Conservation (phyloP, 1,140 invertebrate species). For the Homarus americanus region DNA sequence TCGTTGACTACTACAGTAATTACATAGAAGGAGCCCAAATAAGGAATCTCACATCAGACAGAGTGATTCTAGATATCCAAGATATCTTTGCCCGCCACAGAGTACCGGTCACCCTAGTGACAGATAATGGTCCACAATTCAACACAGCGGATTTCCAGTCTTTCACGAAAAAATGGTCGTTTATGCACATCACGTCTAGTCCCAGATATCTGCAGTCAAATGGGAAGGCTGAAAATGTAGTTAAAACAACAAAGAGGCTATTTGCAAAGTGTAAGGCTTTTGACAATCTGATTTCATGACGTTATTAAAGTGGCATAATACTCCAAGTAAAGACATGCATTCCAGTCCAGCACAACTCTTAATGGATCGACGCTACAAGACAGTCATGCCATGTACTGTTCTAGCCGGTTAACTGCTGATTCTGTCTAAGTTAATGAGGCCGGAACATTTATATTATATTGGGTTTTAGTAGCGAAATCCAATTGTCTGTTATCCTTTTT, state of each 20-base stretch:
- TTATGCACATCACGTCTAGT: background rate
- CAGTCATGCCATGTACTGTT: too few relatives aligned
- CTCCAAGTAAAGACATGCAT: too few relatives aligned
- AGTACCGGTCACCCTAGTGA: conserved; percentile 73
- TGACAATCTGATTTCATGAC: too few relatives aligned
- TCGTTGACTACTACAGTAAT: conserved; percentile 75
- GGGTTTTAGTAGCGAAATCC: too few relatives aligned
- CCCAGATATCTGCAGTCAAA: background rate
- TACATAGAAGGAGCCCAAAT: conserved; percentile 74
- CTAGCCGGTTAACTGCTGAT: too few relatives aligned
- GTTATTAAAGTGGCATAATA: too few relatives aligned
- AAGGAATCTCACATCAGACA: conserved; percentile 28
- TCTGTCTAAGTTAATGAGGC: too few relatives aligned
- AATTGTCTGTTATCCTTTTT: too few relatives aligned
- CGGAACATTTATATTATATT: too few relatives aligned
- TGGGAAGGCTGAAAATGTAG: conserved; percentile 3
- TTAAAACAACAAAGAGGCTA: background rate
- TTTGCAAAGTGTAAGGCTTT: too few relatives aligned
- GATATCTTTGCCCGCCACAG: conserved; percentile 72
- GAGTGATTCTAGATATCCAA: conserved; percentile 64
- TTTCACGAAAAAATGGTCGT: conserved; percentile 1
- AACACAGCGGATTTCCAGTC: background rate
- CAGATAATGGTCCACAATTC: conserved; percentile 75
- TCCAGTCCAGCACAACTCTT: too few relatives aligned
- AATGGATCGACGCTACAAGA: too few relatives aligned